A percentile compares a stretch with the other conserved stretches of the same genome.
Conservation (phyloP, 2,113 vertebrate species). For the Ictalurus punctatus region DNA sequence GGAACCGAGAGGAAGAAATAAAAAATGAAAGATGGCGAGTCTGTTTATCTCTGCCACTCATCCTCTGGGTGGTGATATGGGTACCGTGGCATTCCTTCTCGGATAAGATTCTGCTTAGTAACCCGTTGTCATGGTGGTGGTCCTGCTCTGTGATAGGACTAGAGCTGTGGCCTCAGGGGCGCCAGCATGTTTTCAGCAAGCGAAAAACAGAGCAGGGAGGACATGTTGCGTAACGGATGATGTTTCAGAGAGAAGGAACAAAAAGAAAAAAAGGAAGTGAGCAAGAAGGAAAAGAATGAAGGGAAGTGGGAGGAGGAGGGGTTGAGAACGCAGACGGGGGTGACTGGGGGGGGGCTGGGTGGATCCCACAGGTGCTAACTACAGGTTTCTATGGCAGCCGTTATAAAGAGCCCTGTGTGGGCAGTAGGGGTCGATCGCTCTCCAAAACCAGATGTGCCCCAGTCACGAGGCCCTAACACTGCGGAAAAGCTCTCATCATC, state of each 20-base stretch:
- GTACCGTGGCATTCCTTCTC: constrained; percentile 25
- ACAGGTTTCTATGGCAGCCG: constrained; percentile 37
- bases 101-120: constrained; percentile 62
- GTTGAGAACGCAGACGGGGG: background rate
- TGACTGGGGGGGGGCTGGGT: background rate
- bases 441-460: constrained; percentile 52
- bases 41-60: constrained; percentile 34
- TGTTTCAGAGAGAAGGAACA: constrained; percentile 18
- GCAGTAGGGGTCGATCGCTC: constrained; percentile 15
- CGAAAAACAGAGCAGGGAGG: constrained; percentile 40
- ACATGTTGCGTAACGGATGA: constrained; percentile 52
- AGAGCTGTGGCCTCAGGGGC: constrained; percentile 49
- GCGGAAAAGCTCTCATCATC: constrained; percentile 10
- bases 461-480: constrained; percentile 30
- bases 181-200: constrained; percentile 32
- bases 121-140: constrained; percentile 63
- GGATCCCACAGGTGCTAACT: constrained; percentile 50
- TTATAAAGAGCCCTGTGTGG: constrained; percentile 54
- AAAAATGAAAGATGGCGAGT: background rate
- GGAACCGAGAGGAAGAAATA: background rate
- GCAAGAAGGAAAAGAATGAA: constrained; percentile 40
- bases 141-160: constrained; percentile 57
- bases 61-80: constrained; percentile 42
- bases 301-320: background rate
- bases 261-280: constrained; percentile 17